phyloP scores from a whole-genome alignment of 2,888 invertebrate genomes.

The Polia nebulosa region DNA sequence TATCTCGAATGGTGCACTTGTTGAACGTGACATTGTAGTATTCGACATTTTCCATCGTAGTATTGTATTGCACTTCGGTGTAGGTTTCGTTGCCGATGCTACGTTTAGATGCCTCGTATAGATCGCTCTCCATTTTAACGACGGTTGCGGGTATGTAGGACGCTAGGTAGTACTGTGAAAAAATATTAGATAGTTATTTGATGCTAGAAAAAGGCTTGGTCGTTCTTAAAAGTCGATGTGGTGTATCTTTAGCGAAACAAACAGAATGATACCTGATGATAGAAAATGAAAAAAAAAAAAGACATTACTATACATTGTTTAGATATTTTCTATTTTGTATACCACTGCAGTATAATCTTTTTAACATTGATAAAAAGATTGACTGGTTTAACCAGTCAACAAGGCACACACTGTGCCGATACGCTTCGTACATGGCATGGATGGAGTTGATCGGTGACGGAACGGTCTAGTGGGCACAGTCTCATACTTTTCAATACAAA shows the following conservation, averaged over 20 bases:
- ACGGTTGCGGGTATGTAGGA: slow-evolving; percentile 89
- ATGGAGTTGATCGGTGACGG: no score
- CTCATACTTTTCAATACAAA: no score
- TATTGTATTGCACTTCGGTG: slow-evolving; percentile 88
- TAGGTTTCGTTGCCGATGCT: slow-evolving; percentile 79
- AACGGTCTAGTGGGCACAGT: no score
- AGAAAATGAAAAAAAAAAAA: no score
- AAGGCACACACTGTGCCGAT: no score
- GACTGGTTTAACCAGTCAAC: no score
- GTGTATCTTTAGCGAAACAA: not conserved
- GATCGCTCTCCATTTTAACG: slow-evolving; percentile 81
- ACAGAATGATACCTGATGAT: not conserved
- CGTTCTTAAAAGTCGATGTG: not conserved
- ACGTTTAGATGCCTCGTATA: slow-evolving; percentile 77
- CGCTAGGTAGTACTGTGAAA: slow-evolving; percentile 87
- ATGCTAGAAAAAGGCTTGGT: not conserved
- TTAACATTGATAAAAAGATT: no score
- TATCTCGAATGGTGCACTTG: slow-evolving; percentile 92
- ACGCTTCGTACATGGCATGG: no score
- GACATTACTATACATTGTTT: no score
- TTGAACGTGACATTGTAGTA: slow-evolving; percentile 91
- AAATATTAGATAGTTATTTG: not conserved
- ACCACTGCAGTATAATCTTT: no score
- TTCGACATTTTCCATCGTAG: slow-evolving; percentile 91
- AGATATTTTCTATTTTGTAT: no score